These are phyloP conservation scores for Crypturellus undulatus DNA, from an alignment of 2,113 vertebrate species.

Conservation along the genomic window DNA sequence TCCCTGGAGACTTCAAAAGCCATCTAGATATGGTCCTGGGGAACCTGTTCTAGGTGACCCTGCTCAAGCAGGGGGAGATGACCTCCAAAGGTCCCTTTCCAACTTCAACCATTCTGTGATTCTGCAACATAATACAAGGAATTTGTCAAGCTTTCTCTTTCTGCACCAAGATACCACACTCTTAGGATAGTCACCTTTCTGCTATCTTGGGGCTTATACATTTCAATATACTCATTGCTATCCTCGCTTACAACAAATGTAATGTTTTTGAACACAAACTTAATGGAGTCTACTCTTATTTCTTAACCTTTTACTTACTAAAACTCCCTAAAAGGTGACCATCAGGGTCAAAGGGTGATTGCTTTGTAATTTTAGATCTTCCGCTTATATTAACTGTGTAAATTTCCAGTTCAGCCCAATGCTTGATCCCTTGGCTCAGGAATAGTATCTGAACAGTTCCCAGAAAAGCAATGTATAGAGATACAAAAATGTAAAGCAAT, in stretches of 20 bases:
- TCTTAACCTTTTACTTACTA: not conserved
- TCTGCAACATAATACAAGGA: not conserved
- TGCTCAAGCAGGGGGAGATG: not conserved
- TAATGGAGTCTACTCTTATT: not conserved
- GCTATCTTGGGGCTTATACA: not conserved
- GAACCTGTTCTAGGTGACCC: too few relatives aligned
- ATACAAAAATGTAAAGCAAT: too few relatives aligned
- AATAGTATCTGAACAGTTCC: not conserved
- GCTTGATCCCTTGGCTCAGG: not conserved
- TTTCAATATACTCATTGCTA: not conserved
- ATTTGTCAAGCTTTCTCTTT: not conserved
- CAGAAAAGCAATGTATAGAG: not conserved
- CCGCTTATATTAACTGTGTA: not conserved
- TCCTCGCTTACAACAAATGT: not conserved
- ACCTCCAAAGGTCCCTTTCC: not conserved
- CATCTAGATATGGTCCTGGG: not conserved
- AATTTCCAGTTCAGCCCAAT: slow-evolving; percentile 4
- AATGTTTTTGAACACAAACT: not conserved
- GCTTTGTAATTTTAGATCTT: not conserved
- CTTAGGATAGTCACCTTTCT: not conserved
- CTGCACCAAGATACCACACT: not conserved
- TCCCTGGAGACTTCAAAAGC: not conserved
- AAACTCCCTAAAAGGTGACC: not conserved
- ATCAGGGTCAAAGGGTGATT: not conserved
- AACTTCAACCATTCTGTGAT: not conserved